phyloP scores from a whole-genome alignment of 2,888 invertebrate species.

The Amphipyra berbera region DNA sequence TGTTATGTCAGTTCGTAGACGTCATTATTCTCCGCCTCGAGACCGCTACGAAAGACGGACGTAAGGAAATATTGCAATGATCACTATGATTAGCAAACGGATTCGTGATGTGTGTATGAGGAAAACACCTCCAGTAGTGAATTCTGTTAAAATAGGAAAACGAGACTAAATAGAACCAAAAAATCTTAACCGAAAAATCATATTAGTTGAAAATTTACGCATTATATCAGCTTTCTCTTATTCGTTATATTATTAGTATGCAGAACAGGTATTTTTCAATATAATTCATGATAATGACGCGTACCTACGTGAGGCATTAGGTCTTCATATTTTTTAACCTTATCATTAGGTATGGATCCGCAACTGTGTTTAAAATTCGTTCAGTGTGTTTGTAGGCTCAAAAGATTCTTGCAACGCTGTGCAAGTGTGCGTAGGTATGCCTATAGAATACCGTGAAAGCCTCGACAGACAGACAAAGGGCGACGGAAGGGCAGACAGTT shows the following conservation, averaged over 20 bases:
- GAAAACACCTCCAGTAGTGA: no score
- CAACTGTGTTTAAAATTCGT: constrained; percentile 27
- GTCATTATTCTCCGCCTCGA: no score
- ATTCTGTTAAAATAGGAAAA: no score
- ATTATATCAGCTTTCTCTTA: background rate
- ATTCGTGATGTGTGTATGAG: no score
- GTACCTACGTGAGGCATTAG: constrained; percentile 11
- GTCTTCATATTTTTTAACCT: constrained; percentile 9
- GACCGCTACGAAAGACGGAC: no score
- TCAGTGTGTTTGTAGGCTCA: constrained; percentile 44
- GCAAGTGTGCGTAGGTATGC: constrained; percentile 43
- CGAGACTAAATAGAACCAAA: no score
- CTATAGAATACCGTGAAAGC: constrained; percentile 50
- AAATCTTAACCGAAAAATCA: background rate
- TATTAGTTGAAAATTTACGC: background rate
- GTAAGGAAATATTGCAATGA: no score
- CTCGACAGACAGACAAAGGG: constrained; percentile 67
- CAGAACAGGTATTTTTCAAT: background rate
- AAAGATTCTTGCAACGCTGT: constrained; percentile 28
- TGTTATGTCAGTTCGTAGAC: no score
- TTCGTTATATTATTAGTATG: background rate
- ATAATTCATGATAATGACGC: background rate
- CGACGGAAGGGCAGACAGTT: constrained; percentile 77
- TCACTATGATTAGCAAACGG: no score
- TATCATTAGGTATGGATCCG: constrained; percentile 14